Percentiles rank a stretch among this genome's conserved stretches.
These are phyloP conservation scores for Drosophila santomea DNA, from an alignment of 1,140 invertebrate species.

Conservation along the genomic window DNA sequence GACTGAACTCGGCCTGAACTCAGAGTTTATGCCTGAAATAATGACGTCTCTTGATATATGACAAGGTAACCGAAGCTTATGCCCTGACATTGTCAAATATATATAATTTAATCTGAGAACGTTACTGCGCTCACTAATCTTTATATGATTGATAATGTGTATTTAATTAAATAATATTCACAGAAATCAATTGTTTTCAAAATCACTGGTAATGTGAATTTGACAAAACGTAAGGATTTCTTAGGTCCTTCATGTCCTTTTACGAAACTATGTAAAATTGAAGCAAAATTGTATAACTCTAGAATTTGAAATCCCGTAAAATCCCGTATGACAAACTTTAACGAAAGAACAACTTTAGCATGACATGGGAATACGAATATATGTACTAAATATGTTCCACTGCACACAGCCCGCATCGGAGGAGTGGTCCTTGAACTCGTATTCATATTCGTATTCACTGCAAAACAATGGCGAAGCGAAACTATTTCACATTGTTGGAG, in stretches of 20 bases:
- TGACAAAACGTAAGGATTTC: too few relatives aligned
- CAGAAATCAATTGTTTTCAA: too few relatives aligned
- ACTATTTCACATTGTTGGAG: conserved; percentile 47
- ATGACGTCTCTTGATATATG: conserved; percentile 62
- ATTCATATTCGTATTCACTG: conserved; percentile 37
- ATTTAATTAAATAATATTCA: neutral
- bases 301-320: conserved; percentile 8
- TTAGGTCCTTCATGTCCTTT: too few relatives aligned
- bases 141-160: neutral
- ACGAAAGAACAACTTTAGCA: conserved; percentile 37
- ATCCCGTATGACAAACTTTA: conserved; percentile 31
- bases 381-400: neutral
- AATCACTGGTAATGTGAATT: too few relatives aligned
- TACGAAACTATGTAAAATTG: too few relatives aligned
- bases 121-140: neutral
- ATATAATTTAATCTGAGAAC: conserved; percentile 30
- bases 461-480: conserved; percentile 52
- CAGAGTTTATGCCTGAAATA: conserved; percentile 45
- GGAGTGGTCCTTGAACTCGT: conserved; percentile 61
- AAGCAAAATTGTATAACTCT: neutral
- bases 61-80: conserved; percentile 24
- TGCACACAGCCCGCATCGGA: conserved; percentile 12
- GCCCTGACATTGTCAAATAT: conserved; percentile 44
- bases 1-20: conserved; percentile 30
- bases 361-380: conserved; percentile 31